Base-by-base conservation (phyloP, 1,140 invertebrate genomes). In the Aleiodes sp. region DNA sequence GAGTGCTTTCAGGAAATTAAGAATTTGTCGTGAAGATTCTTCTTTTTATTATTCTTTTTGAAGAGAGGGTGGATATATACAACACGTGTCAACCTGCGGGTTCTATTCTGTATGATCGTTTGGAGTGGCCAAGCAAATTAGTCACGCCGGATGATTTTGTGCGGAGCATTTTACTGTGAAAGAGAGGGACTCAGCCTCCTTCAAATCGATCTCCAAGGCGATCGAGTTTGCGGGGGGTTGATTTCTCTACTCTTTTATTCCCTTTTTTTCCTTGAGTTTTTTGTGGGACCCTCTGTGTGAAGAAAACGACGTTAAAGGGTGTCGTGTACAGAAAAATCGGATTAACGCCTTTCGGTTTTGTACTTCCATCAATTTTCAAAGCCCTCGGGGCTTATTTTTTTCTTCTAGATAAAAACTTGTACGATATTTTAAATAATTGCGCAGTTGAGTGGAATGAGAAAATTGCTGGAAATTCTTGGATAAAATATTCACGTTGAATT, bases 231-330 rank as follows among this genome's bases (percentile, higher is more conserved):
- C 4, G 46, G 19, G 8, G 21, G 12, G 24, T 8, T 24, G 0
- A 26, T 26, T 12, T 21, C 37, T 39, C 37, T 14, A n/a, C 16
- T 46, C 41, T 21, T 21, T 46, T 46, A 46, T 46, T n/a, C n/a
- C n/a, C n/a, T n/a, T n/a, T 52, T 52, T 52, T 24, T 24, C 2
- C n/a, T n/a, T n/a, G 8, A 24, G 2, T 52, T 26, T 52, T 26
- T 24, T 52, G 16, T 24, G 21, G 46, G 16, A 52, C 46, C 46
- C 46, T 52, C 46, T 52, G 12, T 26, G 12, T 26, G 56, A 59
- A n/a, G 56, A 59, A 59, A 59, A 59, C 28, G 2, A 59, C n/a
- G 56, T 59, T 59, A 59, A 59, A 59, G 56, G 56, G 56, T 59
- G 56, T 59, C 56, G 56, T n/a, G 56, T 16, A 31, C 56, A 59